Conservation (phyloP, 2,797 vertebrate genomes). For the Carcharodon carcharias region DNA sequence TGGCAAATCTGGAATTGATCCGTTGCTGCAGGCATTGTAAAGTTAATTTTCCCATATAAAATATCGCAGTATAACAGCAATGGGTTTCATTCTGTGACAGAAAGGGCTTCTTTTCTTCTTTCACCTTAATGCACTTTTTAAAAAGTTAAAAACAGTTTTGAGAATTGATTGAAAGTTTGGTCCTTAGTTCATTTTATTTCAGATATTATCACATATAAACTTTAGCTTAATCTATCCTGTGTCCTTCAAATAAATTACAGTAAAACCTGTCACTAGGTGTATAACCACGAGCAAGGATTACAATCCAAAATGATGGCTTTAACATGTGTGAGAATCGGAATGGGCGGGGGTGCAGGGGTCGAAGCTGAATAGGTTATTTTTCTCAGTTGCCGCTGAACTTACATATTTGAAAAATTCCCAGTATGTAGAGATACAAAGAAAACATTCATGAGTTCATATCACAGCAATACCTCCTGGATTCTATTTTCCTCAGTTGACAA, state of each 20-base stretch:
- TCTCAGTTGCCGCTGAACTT: neutral
- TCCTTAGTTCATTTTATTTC: neutral
- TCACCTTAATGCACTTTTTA: neutral
- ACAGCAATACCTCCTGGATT: neutral
- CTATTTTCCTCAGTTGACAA: neutral
- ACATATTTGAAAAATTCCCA: neutral
- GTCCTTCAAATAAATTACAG: neutral
- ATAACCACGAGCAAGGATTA: neutral
- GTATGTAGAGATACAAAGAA: neutral
- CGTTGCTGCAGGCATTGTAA: conserved; percentile 21
- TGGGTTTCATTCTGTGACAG: neutral
- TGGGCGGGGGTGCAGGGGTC: too few species aligned
- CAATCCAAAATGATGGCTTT: neutral
- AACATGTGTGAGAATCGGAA: neutral
- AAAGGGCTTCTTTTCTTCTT: neutral
- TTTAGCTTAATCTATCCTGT: conserved; percentile 10
- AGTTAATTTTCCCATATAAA: conserved; percentile 27
- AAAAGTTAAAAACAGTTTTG: neutral
- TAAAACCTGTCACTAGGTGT: neutral
- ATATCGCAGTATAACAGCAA: neutral
- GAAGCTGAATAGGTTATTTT: neutral
- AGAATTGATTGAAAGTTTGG: conserved; percentile 7
- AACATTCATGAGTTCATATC: neutral
- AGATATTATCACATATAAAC: neutral
- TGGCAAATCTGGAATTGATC: conserved; percentile 35